phyloP scores from a whole-genome alignment of 2,113 vertebrate species.

The Dipodomys stephensi region DNA sequence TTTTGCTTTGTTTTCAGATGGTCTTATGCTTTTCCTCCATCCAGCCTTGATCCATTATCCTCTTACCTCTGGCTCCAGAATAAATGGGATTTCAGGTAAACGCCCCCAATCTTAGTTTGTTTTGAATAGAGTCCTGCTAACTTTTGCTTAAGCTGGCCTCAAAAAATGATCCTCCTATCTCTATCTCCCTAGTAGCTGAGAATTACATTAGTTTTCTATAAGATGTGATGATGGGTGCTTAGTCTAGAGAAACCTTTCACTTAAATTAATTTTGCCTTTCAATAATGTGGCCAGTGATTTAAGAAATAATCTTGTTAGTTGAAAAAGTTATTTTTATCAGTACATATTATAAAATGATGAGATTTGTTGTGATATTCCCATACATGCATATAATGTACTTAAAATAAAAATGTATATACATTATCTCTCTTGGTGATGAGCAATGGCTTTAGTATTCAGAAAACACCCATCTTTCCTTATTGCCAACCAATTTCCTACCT shows the following conservation, averaged over 20 bases:
- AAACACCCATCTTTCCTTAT: background rate
- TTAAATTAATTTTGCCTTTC: background rate
- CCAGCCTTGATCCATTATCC: too few relatives aligned
- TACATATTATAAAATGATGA: background rate
- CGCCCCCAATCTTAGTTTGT: too few relatives aligned
- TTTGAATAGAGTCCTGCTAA: too few relatives aligned
- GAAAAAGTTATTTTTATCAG: background rate
- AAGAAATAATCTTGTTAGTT: slow-evolving; percentile 17
- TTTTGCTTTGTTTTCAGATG: too few relatives aligned
- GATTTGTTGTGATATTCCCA: background rate
- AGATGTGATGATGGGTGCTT: background rate
- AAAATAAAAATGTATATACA: background rate
- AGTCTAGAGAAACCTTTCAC: background rate
- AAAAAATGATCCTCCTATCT: too few relatives aligned
- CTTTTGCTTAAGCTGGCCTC: too few relatives aligned
- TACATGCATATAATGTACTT: background rate
- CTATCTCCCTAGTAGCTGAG: too few relatives aligned
- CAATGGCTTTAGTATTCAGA: background rate
- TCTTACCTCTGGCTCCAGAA: too few relatives aligned
- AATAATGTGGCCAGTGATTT: background rate
- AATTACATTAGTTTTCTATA: background rate
- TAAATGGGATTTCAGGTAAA: too few relatives aligned
- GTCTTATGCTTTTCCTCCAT: too few relatives aligned
- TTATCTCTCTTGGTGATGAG: background rate
- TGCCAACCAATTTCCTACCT: background rate